Conservation (phyloP, 2,797 vertebrate genomes). For the Pseudochirops corinnae region DNA sequence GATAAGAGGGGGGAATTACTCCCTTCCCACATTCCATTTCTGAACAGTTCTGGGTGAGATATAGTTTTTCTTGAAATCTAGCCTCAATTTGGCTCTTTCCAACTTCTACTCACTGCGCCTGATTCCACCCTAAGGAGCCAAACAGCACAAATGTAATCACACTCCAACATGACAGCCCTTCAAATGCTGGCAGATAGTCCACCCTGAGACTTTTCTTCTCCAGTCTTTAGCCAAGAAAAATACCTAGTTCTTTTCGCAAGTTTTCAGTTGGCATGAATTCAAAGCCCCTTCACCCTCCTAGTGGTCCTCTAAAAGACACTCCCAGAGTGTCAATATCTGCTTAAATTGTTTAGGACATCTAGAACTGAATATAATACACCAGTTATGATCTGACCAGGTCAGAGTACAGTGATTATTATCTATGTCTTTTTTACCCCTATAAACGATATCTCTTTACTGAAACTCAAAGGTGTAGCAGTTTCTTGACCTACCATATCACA, state of each 20-base stretch:
- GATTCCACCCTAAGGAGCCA: background rate
- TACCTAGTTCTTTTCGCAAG: background rate
- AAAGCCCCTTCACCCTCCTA: background rate
- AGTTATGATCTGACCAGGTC: background rate
- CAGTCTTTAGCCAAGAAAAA: background rate
- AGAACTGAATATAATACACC: background rate
- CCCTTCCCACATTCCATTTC: background rate
- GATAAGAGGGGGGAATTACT: background rate
- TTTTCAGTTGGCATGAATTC: background rate
- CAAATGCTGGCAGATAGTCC: background rate
- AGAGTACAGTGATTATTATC: background rate
- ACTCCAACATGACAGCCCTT: background rate
- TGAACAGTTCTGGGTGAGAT: background rate
- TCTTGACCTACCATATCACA: background rate
- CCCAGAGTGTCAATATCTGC: background rate
- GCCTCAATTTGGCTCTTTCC: background rate
- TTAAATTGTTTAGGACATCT: background rate
- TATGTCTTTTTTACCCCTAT: background rate
- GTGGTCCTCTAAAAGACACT: background rate
- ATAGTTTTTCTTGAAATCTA: background rate
- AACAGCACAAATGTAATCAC: background rate
- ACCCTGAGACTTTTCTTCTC: background rate
- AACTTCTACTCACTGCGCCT: background rate
- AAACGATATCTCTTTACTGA: background rate
- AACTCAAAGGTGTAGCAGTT: background rate